Evolutionary conservation across 2,797 vertebrate species (phyloP), one percentile per base, ranked within the genome.

Genomic region (Erethizon dorsatum): DNA sequence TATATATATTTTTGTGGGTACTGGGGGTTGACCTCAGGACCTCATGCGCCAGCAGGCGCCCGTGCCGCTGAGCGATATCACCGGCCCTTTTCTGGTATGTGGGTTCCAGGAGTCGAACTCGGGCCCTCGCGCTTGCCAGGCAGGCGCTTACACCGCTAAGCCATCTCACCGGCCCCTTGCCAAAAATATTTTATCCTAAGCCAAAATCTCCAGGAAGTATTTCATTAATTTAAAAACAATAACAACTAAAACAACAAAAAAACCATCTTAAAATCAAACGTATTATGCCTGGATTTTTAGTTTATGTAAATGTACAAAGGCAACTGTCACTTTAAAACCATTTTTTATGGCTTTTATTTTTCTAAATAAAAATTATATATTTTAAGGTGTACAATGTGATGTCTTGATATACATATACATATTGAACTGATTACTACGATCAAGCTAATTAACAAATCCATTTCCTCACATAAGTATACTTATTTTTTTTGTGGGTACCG

Each of bases 291-390:
- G 18, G 41, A 33, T 79, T 89, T 90, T 92, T 54, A 96, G 24
- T 59, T 88, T 28, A 33, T 59, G 63, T 20, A 65, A 93, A 37
- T 67, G 65, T 26, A 92, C 24, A 90, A 52, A 24, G 28, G 56
- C 85, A 95, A 79, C 6, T n/a, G 24, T 90, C 61, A 47, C 14
- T 95, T 80, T 77, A 75, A 93, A 67, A 59, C 20, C 17, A 61
- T 71, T 90, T 88, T 88, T 90, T 80, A 56, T 57, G 59, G 63
- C 75, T 6, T 31, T 78, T 67, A 31, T 88, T 82, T 83, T 83
- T 83, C 22, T 28, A 57, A 77, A 45, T n/a, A 31, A 83, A 83
- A 83, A 61, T 47, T 65, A 45, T 59, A 31, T 71, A 41, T 59
- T 59, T 82, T 88, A 75, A 75, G 26, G 28, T 83, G 10, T 18